Percentiles rank a stretch among this genome's conserved stretches.
Conservation (phyloP, 2,888 invertebrate genomes). For the Eumerus sabulonum region DNA sequence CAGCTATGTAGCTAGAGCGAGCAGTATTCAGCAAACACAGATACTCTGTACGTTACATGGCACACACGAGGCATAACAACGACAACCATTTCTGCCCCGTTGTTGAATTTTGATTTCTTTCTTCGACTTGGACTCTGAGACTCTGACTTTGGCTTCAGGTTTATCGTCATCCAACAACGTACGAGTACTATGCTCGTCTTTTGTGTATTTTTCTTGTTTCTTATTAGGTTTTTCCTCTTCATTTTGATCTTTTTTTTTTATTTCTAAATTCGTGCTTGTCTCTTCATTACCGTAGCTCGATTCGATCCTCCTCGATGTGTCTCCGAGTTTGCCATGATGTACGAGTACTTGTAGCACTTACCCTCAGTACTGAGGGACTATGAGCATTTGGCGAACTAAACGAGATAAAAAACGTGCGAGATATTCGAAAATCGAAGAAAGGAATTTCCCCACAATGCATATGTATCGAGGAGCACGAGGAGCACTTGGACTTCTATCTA, state of each 20-base stretch:
- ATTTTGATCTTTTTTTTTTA: slow-evolving; percentile 45
- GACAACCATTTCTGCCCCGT: slow-evolving; percentile 54
- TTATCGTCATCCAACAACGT: slow-evolving; percentile 5
- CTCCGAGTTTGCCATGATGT: too few relatives aligned
- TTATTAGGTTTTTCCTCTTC: slow-evolving; percentile 23
- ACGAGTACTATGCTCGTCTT: neutral
- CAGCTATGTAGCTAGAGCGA: too few relatives aligned
- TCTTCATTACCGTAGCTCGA: slow-evolving; percentile 9
- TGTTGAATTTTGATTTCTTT: slow-evolving; percentile 61
- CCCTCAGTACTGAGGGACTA: slow-evolving; percentile 10
- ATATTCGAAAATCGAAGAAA: slow-evolving; percentile 36
- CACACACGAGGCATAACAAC: slow-evolving; percentile 24
- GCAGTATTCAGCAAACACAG: slow-evolving; percentile 32
- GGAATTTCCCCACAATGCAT: slow-evolving; percentile 41
- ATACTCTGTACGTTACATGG: neutral
- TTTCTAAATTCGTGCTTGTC: slow-evolving; percentile 43
- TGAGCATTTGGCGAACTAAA: slow-evolving; percentile 29
- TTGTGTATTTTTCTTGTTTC: neutral
- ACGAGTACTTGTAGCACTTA: slow-evolving; percentile 45
- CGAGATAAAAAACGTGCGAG: slow-evolving; percentile 12
- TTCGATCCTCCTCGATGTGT: slow-evolving; percentile 14
- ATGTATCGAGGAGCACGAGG: neutral
- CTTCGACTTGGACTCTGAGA: slow-evolving; percentile 24
- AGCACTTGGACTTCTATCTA: slow-evolving; percentile 23
- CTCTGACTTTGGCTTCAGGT: neutral